A percentile compares a stretch with the other conserved stretches of the same genome.
These are phyloP conservation scores for Salmo trutta DNA, from an alignment of 2,797 vertebrate species.

Conservation along the genomic window DNA sequence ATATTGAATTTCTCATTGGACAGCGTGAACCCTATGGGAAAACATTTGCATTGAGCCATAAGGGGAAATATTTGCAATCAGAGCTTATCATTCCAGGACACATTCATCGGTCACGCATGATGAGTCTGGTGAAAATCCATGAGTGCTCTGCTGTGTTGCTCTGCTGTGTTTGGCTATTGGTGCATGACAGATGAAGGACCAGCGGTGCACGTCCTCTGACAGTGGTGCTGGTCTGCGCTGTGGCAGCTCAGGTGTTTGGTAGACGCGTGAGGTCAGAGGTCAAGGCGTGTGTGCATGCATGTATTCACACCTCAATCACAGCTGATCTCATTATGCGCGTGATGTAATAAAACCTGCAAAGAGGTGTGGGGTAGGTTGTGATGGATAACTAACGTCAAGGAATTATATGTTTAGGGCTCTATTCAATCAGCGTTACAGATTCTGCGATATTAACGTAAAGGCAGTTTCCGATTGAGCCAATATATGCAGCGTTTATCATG, in stretches of 20 bases:
- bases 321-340: too few relatives aligned
- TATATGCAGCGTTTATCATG: too few relatives aligned
- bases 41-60: not conserved
- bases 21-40: not conserved
- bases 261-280: not conserved
- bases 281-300: not conserved
- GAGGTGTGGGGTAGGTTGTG: too few relatives aligned
- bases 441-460: too few relatives aligned
- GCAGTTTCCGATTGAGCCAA: too few relatives aligned
- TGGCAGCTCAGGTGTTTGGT: not conserved
- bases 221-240: not conserved
- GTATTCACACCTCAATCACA: too few relatives aligned
- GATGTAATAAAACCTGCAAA: too few relatives aligned
- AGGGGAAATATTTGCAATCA: not conserved
- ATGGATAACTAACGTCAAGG: too few relatives aligned
- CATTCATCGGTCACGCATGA: constrained; percentile 38
- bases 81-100: constrained; percentile 32
- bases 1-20: not conserved
- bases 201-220: constrained; percentile 7
- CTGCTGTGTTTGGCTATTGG: not conserved
- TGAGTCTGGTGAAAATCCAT: constrained; percentile 30
- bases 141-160: constrained; percentile 4
- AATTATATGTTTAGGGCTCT: too few relatives aligned
- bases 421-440: too few relatives aligned
- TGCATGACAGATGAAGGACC: constrained; percentile 12